Evolutionary conservation across 2,888 invertebrate species (phyloP).

Genomic region (Isoperla grammatica): DNA sequence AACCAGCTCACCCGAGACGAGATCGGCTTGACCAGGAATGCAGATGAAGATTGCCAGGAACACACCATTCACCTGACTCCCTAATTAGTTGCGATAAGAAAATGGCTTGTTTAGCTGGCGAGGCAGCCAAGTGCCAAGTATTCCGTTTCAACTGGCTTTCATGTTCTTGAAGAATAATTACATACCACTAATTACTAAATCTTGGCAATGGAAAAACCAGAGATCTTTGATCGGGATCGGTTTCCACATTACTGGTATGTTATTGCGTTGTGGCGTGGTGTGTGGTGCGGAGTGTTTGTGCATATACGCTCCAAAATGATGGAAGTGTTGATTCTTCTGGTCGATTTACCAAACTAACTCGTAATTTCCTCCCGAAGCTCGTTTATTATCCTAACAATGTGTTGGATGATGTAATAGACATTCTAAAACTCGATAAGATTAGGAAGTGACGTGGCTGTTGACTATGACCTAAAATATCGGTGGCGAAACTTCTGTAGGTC

Average conservation of each 20-base stretch:
- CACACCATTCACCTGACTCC: not conserved
- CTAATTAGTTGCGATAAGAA: slow-evolving; percentile 13
- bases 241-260: no score
- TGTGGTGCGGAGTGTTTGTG: not conserved
- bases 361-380: slow-evolving; percentile 12
- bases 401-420: slow-evolving; percentile 9
- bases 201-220: no score
- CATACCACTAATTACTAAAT: no score
- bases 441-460: not conserved
- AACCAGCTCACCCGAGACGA: slow-evolving; percentile 1
- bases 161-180: no score
- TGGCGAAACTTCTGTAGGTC: slow-evolving; percentile 23
- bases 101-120: not conserved
- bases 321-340: slow-evolving; percentile 13
- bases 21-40: slow-evolving; percentile 7
- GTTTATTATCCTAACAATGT: slow-evolving; percentile 14
- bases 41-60: not conserved
- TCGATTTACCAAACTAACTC: not conserved
- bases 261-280: not conserved
- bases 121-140: no score
- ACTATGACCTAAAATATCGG: slow-evolving; percentile 3
- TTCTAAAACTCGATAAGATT: slow-evolving; percentile 8
- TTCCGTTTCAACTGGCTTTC: no score
- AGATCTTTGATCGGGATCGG: no score
- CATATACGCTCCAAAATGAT: slow-evolving; percentile 1